These are phyloP conservation scores for Teinopalpus imperialis DNA, from an alignment of 2,888 invertebrate genomes.

Conservation along the genomic window DNA sequence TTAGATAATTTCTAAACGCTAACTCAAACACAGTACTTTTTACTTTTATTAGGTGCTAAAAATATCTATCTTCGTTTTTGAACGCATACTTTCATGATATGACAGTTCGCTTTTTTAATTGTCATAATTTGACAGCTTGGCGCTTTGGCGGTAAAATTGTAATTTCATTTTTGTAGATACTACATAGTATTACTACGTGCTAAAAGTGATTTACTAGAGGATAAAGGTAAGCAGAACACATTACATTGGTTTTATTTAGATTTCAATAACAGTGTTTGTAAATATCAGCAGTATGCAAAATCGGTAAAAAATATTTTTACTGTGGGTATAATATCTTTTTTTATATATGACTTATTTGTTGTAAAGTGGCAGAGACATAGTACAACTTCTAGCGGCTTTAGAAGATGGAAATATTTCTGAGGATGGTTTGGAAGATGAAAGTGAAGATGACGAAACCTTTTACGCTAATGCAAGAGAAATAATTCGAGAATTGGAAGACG, in stretches of 20 bases:
- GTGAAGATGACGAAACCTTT: constrained; percentile 29
- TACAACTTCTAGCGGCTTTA: constrained; percentile 32
- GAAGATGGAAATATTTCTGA: constrained; percentile 35
- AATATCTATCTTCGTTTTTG: constrained; percentile 30
- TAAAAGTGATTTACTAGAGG: constrained; percentile 29
- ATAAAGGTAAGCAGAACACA: constrained; percentile 28
- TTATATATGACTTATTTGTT: constrained; percentile 27
- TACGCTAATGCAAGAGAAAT: constrained; percentile 31
- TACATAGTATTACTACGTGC: constrained; percentile 27
- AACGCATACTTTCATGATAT: constrained; percentile 27
- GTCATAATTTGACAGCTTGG: constrained; percentile 28
- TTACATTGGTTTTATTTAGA: constrained; percentile 22
- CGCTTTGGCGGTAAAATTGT: constrained; percentile 25
- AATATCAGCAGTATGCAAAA: constrained; percentile 32
- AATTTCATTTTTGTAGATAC: constrained; percentile 27
- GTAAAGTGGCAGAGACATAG: constrained; percentile 30
- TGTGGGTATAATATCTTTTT: constrained; percentile 24
- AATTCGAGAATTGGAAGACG: constrained; percentile 28
- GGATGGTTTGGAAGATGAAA: constrained; percentile 31
- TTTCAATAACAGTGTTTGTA: constrained; percentile 30
- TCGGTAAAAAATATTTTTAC: constrained; percentile 26
- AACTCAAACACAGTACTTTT: constrained; percentile 26
- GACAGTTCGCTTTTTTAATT: constrained; percentile 25
- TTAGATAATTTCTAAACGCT: constrained; percentile 24
- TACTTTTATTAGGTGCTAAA: constrained; percentile 30